Evolutionary conservation across 2,113 vertebrate genomes (phyloP).

Genomic region (Gracilinanus agilis): DNA sequence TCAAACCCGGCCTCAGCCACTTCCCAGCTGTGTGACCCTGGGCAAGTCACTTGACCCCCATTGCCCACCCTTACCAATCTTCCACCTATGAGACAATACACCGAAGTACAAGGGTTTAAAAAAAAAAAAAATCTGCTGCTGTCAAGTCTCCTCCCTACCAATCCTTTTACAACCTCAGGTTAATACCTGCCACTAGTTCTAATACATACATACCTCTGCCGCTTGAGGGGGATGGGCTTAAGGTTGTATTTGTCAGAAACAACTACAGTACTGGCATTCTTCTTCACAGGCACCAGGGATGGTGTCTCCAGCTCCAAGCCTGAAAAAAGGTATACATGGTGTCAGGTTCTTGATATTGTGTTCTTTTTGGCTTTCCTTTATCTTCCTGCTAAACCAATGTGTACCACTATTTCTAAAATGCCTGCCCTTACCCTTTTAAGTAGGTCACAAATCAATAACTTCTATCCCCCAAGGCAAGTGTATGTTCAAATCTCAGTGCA

Average conservation of each 20-base stretch:
- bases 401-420: fast-evolving
- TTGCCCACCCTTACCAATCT: too few relatives aligned
- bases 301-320: slow-evolving; percentile 93
- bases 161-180: neutral
- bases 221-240: slow-evolving; percentile 93
- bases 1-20: too few relatives aligned
- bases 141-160: neutral
- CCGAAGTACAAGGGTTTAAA: too few relatives aligned
- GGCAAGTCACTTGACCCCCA: too few relatives aligned
- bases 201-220: slow-evolving; percentile 86
- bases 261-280: slow-evolving; percentile 82
- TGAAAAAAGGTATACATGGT: slow-evolving; percentile 27
- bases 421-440: neutral
- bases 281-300: slow-evolving; percentile 88
- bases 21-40: too few relatives aligned
- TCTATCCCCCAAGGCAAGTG: neutral
- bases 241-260: slow-evolving; percentile 94
- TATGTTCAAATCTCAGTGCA: neutral
- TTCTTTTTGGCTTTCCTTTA: neutral
- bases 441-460: neutral
- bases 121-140: too few relatives aligned
- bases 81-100: too few relatives aligned
- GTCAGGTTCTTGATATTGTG: neutral
- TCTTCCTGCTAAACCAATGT: neutral
- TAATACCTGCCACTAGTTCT: neutral